phyloP scores from a whole-genome alignment of 2,113 vertebrate species.

The Raja brachyura region DNA sequence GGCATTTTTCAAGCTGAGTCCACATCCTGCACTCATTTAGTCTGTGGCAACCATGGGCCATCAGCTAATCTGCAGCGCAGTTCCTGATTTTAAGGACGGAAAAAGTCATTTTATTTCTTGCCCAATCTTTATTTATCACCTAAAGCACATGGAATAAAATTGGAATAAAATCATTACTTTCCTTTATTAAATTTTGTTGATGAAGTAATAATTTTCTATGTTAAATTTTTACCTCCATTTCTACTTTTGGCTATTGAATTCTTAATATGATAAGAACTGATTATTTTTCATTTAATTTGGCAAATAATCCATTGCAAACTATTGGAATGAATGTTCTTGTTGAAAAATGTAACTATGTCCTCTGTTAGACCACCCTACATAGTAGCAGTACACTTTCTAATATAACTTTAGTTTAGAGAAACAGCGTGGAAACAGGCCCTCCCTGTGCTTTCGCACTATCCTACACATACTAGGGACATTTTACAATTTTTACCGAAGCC shows the following conservation, averaged over 20 bases:
- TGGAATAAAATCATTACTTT: slow-evolving; percentile 41
- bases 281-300: background rate
- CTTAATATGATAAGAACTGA: background rate
- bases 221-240: background rate
- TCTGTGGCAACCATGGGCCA: slow-evolving; percentile 52
- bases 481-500: too few relatives aligned
- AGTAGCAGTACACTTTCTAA: background rate
- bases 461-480: too few relatives aligned
- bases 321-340: too few relatives aligned
- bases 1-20: slow-evolving; percentile 45
- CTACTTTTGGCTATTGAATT: background rate
- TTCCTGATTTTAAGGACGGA: slow-evolving; percentile 47
- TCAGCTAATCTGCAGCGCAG: slow-evolving; percentile 47
- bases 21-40: slow-evolving; percentile 44
- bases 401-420: background rate
- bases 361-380: background rate
- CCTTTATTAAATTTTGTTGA: slow-evolving; percentile 12
- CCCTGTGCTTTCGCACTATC: too few relatives aligned
- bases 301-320: too few relatives aligned
- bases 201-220: background rate
- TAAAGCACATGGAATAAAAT: slow-evolving; percentile 33
- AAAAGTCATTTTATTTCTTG: slow-evolving; percentile 44
- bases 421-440: too few relatives aligned
- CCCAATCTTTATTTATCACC: slow-evolving; percentile 44
- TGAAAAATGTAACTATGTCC: background rate